Evolutionary conservation across 2,797 vertebrate species (phyloP).

Genomic region (Lutra lutra): DNA sequence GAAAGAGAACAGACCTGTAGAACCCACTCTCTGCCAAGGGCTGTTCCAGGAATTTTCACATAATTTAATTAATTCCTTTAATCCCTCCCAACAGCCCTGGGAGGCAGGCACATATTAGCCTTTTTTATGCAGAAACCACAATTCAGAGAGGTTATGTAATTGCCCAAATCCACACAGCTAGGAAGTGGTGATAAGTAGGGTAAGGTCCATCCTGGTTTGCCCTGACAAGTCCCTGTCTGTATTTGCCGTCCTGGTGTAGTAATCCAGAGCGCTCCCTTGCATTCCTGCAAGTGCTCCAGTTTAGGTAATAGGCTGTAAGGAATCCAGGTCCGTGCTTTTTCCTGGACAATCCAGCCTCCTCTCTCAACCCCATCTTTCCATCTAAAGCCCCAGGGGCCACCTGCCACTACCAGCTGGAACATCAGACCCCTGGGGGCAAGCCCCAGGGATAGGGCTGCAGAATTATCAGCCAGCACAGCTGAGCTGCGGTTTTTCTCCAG

Average conservation of each 20-base stretch:
- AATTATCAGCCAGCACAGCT: not conserved
- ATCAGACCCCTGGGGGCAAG: not conserved
- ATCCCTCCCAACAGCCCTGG: not conserved
- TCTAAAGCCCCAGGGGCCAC: not conserved
- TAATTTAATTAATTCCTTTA: not conserved
- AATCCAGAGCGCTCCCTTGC: not conserved
- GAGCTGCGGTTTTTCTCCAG: conserved; percentile 7
- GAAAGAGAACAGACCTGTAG: not conserved
- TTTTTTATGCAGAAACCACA: conserved; percentile 11
- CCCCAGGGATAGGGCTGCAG: not conserved
- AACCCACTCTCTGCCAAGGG: not conserved
- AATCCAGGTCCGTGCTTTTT: not conserved
- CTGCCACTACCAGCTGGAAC: not conserved
- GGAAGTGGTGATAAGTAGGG: conserved; percentile 29
- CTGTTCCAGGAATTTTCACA: not conserved
- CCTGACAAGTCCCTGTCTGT: not conserved
- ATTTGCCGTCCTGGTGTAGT: not conserved
- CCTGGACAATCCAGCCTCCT: not conserved
- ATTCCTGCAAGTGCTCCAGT: not conserved
- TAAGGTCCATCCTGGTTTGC: not conserved
- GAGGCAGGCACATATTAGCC: not conserved
- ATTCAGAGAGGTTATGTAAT: conserved; percentile 59
- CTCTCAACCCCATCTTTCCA: not conserved
- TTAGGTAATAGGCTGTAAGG: not conserved
- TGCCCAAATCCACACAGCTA: not conserved